Base-by-base conservation (phyloP, 2,888 invertebrate genomes). In the Melikaiella ostensackeni region DNA sequence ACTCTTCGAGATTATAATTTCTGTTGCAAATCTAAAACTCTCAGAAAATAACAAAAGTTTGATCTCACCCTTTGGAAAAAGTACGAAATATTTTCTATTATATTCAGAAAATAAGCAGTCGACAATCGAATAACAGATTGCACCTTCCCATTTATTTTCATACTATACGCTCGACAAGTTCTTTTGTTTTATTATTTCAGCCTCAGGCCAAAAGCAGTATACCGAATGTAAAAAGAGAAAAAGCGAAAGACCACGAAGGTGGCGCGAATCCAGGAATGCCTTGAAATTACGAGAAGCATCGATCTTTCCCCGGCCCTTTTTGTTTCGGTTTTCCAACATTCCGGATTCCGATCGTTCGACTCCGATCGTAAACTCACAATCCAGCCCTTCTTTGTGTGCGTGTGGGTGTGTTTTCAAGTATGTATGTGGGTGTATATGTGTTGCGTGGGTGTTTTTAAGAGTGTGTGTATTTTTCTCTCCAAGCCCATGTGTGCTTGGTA, bases 321-420 rank as follows among this genome's bases (percentile, higher is more conserved):
- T 66, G 66, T 70, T 70, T 70, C 19, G 50, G 11, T 46, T 70
- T 70, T 33, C 27, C 70, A 16, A 46, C 50, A 70, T 70, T 70
- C 50, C n/a, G 70, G 50, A 70, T 70, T 70, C 70, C 70, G 30
- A 70, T 70, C 70, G 70, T 70, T 70, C 30, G 50, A 9, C 8
- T 46, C 46, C 33, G 46, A 70, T 70, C 70, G 70, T 70, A 70
- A 70, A 70, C 70, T 50, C 70, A 70, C 70, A 70, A 33, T 33
- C 46, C 50, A 70, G 6, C 50, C 70, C 33, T 30, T 21, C n/a
- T 27, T 3, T 11, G 11, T 33, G 19, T 61, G 19, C 2, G 2
- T 61, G 9, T 61, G 19, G 1, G 2, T 61, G 9, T 61, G 19
- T 66, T 50, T 50, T 21, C 19, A n/a, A 9, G 9, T 50, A n/a